Evolutionary conservation across 2,797 vertebrate species (phyloP).

Genomic region (Bryconaethiops microstoma): DNA sequence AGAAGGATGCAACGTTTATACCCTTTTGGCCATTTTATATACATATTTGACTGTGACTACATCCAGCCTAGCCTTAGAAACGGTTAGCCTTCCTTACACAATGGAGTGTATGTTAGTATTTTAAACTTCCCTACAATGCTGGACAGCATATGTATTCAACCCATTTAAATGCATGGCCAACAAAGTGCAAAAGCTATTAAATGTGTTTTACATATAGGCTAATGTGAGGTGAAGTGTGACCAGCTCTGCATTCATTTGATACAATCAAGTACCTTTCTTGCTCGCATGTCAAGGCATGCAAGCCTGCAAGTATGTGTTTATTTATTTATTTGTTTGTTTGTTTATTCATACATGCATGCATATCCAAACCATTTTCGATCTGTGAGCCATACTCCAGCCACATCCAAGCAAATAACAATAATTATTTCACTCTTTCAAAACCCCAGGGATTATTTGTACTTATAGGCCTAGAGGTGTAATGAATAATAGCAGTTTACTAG

Average conservation of each 20-base stretch:
- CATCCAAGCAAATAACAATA: conserved; percentile 64
- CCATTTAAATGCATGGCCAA: no score
- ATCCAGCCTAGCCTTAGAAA: no score
- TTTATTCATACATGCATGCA: conserved; percentile 6
- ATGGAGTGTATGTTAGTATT: background rate
- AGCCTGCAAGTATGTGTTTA: background rate
- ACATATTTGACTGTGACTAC: no score
- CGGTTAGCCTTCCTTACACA: background rate
- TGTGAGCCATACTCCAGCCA: conserved; percentile 54
- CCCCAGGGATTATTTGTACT: conserved; percentile 63
- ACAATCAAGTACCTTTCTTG: background rate
- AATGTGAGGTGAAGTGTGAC: background rate
- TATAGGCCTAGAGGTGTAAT: conserved; percentile 65
- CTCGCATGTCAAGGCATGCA: conserved; percentile 2
- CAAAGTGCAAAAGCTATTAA: background rate
- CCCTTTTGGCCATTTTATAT: no score
- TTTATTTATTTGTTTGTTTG: conserved; percentile 43
- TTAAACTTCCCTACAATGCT: background rate
- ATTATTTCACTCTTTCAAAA: conserved; percentile 64
- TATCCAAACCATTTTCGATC: conserved; percentile 55
- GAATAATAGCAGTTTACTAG: conserved; percentile 70
- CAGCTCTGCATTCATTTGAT: background rate
- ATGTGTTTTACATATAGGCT: background rate
- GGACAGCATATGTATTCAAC: background rate
- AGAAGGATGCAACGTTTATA: background rate